Evolutionary conservation across 2,888 invertebrate species (phyloP), one percentile per base, ranked within the genome.

Genomic region (Oconnorella tubifera): DNA sequence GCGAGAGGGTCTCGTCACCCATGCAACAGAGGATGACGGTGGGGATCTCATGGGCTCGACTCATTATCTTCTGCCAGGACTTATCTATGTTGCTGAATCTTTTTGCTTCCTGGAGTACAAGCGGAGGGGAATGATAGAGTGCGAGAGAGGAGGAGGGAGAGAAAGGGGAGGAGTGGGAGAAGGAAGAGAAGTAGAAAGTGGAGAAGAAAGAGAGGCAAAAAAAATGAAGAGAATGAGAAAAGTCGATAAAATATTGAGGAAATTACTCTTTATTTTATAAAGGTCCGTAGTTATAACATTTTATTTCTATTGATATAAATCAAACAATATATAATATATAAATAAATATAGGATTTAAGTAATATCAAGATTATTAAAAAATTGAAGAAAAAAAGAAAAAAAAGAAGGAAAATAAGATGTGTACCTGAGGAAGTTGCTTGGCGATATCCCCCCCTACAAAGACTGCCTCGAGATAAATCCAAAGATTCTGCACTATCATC

Each of bases 361-460:
- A n/a, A n/a, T n/a, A n/a, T n/a, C n/a, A n/a, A n/a, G n/a, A n/a
- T n/a, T n/a, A n/a, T n/a, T n/a, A n/a, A n/a, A n/a, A n/a, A n/a
- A n/a, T n/a, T n/a, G n/a, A n/a, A n/a, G n/a, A n/a, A n/a, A n/a
- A n/a, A n/a, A n/a, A n/a, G n/a, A n/a, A n/a, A n/a, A n/a, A n/a
- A n/a, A n/a, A n/a, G n/a, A n/a, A n/a, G n/a, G n/a, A n/a, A n/a
- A n/a, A n/a, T n/a, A n/a, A n/a, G n/a, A n/a, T n/a, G n/a, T n/a
- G n/a, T n/a, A 62, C 81, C 78, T 82, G 81, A 0, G 97, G 97
- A 61, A 97, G 83, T 78, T 97, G 97, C 77, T 96, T 97, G 31
- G 97, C 97, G 75, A 97, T 97, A 79, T 97, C 97, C 67, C 97
- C 97, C 3, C 97, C 97, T 0, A 97, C 96, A 81, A 97, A 97